Conservation (phyloP, 2,797 vertebrate species). For the Darevskia mixta region DNA sequence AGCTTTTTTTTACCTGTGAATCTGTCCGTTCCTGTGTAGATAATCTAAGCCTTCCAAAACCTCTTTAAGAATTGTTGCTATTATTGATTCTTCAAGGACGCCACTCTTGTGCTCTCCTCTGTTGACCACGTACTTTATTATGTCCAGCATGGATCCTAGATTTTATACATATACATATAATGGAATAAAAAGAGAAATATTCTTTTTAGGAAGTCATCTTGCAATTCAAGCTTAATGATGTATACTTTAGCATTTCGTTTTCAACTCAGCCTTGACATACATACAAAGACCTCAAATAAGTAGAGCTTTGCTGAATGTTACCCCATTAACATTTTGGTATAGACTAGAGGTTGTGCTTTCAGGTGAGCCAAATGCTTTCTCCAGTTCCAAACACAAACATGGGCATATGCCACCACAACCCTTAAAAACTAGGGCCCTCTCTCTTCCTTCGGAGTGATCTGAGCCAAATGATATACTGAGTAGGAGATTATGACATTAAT, state of each 20-base stretch:
- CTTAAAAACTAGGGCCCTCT: neutral
- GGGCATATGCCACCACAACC: neutral
- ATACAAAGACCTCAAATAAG: neutral
- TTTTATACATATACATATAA: constrained; percentile 37
- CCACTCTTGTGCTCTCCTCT: constrained; percentile 93
- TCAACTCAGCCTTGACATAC: neutral
- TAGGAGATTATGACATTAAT: neutral
- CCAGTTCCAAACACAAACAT: neutral
- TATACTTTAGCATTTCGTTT: neutral
- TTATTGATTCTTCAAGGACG: constrained; percentile 94
- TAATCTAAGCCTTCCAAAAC: constrained; percentile 97
- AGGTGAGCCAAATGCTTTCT: neutral
- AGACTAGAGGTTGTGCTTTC: neutral
- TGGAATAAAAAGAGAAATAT: neutral
- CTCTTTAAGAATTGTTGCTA: constrained; percentile 97
- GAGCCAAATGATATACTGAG: neutral
- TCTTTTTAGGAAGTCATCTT: neutral
- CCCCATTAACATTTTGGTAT: neutral
- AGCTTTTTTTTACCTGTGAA: constrained; percentile 89
- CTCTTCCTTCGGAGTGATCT: neutral
- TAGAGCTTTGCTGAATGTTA: neutral
- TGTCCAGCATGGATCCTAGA: constrained; percentile 97
- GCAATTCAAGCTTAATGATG: neutral
- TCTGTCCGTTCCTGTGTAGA: constrained; percentile 97
- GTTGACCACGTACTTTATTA: constrained; percentile 94